phyloP scores from a whole-genome alignment of 2,113 vertebrate species.

The Percina caprodes region DNA sequence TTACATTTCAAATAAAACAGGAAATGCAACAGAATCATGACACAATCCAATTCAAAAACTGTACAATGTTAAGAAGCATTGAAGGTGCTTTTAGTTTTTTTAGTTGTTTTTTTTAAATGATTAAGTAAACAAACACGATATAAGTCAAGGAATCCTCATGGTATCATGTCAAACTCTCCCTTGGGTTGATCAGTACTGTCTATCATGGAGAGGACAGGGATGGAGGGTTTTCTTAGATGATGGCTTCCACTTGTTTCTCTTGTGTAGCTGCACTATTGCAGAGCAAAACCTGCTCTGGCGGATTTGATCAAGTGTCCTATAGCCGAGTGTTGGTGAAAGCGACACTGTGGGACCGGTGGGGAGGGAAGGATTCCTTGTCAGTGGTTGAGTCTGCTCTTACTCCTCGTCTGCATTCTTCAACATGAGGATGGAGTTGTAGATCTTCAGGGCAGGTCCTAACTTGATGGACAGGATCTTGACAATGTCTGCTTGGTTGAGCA shows the following conservation, averaged over 20 bases:
- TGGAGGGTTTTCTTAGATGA: constrained; percentile 40
- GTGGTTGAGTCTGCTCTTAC: constrained; percentile 31
- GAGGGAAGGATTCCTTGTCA: not conserved
- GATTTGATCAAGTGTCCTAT: constrained; percentile 20
- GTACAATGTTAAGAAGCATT: constrained; percentile 68
- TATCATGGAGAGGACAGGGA: constrained; percentile 35
- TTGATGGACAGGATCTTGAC: constrained; percentile 95
- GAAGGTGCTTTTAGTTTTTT: constrained; percentile 62
- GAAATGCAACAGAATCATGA: constrained; percentile 44
- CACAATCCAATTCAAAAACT: constrained; percentile 51
- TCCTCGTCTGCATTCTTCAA: constrained; percentile 90
- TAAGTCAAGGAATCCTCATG: constrained; percentile 40
- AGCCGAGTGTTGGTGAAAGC: constrained; percentile 7
- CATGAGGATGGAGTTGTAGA: constrained; percentile 94
- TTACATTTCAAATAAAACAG: constrained; percentile 51
- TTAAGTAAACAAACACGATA: constrained; percentile 72
- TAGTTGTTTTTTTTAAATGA: constrained; percentile 28
- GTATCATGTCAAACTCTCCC: constrained; percentile 43
- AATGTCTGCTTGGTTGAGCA: constrained; percentile 93
- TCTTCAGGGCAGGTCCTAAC: constrained; percentile 93
- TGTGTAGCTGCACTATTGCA: not conserved
- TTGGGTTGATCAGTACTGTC: constrained; percentile 24
- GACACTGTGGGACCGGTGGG: not conserved
- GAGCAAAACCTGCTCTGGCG: constrained; percentile 17
- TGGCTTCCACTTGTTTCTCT: constrained; percentile 39